phyloP scores from a whole-genome alignment of 1,140 invertebrate genomes.

The Leguminivora glycinivorella region DNA sequence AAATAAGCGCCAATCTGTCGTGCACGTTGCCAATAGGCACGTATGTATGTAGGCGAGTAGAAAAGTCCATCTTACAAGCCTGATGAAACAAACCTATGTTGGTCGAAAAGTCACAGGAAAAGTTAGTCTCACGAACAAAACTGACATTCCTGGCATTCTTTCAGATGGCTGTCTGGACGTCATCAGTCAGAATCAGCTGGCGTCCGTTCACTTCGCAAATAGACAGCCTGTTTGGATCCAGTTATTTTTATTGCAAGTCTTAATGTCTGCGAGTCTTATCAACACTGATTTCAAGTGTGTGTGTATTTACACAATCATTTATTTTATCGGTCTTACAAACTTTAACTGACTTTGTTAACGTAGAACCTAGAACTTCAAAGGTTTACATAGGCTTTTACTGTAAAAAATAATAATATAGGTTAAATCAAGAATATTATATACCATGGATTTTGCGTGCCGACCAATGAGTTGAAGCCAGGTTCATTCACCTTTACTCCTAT shows the following conservation, averaged over 20 bases:
- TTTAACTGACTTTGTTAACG: not conserved
- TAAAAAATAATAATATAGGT: too few relatives aligned
- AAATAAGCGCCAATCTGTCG: too few relatives aligned
- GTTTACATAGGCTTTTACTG: too few relatives aligned
- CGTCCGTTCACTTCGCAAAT: slow-evolving; percentile 7
- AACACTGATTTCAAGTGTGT: slow-evolving; percentile 9
- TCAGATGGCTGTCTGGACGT: slow-evolving; percentile 22
- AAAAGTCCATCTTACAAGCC: too few relatives aligned
- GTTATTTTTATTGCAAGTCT: slow-evolving; percentile 19
- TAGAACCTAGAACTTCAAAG: too few relatives aligned
- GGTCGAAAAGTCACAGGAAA: not conserved
- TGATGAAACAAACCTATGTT: not conserved
- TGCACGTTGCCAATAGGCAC: too few relatives aligned
- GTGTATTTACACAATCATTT: not conserved
- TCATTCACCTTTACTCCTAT: too few relatives aligned
- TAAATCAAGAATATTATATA: too few relatives aligned
- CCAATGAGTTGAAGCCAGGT: too few relatives aligned
- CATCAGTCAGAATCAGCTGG: slow-evolving; percentile 27
- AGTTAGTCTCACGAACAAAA: not conserved
- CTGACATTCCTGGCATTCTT: slow-evolving; percentile 19
- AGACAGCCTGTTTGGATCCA: slow-evolving; percentile 9
- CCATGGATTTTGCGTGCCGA: too few relatives aligned
- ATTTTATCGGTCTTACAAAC: not conserved
- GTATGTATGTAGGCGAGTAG: too few relatives aligned
- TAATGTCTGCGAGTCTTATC: slow-evolving; percentile 6